Evolutionary conservation across 2,888 invertebrate genomes (phyloP).

Genomic region (Invenusta paracnida): DNA sequence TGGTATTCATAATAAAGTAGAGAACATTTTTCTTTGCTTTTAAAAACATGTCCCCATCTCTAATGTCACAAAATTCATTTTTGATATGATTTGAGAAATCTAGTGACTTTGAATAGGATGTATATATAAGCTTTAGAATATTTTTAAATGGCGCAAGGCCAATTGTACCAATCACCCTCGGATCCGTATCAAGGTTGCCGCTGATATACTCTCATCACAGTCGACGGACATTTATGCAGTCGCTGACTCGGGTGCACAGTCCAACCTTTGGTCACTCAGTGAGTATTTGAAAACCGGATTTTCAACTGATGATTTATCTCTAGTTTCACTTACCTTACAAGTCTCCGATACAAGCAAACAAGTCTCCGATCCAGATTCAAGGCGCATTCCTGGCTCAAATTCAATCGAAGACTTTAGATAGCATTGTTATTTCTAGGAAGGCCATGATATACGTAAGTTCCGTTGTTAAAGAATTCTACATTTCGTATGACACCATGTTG

Average conservation of each 20-base stretch:
- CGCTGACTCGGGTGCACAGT: conserved; percentile 25
- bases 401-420: background rate
- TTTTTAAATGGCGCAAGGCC: too few relatives aligned
- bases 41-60: too few relatives aligned
- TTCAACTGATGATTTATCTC: background rate
- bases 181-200: too few relatives aligned
- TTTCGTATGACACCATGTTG: background rate
- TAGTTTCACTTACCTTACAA: background rate
- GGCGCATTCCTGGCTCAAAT: background rate
- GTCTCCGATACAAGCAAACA: background rate
- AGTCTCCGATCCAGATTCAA: background rate
- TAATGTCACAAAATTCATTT: too few relatives aligned
- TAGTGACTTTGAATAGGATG: too few relatives aligned
- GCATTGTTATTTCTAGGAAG: background rate
- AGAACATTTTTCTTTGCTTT: too few relatives aligned
- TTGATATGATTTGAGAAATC: too few relatives aligned
- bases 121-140: too few relatives aligned
- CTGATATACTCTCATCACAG: background rate
- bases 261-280: conserved; percentile 13
- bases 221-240: background rate
- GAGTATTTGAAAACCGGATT: background rate
- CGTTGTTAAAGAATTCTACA: background rate
- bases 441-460: conserved; percentile 26
- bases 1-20: too few relatives aligned
- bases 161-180: too few relatives aligned